Evolutionary conservation across 2,113 vertebrate species (phyloP), one percentile per base, ranked within the genome.

Genomic region (Madoqua kirkii): DNA sequence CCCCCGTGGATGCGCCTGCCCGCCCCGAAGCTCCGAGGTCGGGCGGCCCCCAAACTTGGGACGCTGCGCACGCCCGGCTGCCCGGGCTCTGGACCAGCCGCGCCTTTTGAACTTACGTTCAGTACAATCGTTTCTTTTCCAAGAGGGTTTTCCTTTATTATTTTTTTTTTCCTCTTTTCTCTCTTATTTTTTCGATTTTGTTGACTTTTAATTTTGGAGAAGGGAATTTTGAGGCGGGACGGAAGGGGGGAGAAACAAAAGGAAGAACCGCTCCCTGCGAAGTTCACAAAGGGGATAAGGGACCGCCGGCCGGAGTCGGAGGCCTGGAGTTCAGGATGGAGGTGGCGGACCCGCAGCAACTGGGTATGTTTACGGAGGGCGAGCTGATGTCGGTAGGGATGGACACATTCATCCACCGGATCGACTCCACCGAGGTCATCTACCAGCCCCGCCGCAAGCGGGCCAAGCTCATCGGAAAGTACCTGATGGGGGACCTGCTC

Each of bases 401-500:
- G 99, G 99, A 99, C 99, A 99, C 99, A 0, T 99, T 99, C 96
- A 99, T 99, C 98, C 99, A 99, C 97, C 99, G 99, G 98, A 99
- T 99, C 43, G 99, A 99, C 99, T 99, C 99, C 45, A 99, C 99
- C 0, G 99, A 99, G 98, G 99, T 99, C 97, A 99, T 99, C 97
- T 99, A 99, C 98, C 99, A 99, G 98, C 99, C 99, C 0, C 99
- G 99, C 59, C 99, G 99, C 97, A 99, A 99, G 94, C 99, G 99
- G 33, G 99, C 99, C 95, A 99, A 99, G 98, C 99, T 99, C 96
- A 99, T 99, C 17, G 99, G 99, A 97, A 99, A 99, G 98, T 99
- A 99, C 98, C 98, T 99, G 97, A 99, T 99, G 99, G 99, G 99
- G 6, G 99, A 99, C 98, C 98, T 99, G 94, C 99, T 99, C 3